Percentiles rank a stretch among this genome's conserved stretches.
Evolutionary conservation across 1,140 invertebrate genomes (phyloP).

Genomic region (Cataglyphis hispanica): DNA sequence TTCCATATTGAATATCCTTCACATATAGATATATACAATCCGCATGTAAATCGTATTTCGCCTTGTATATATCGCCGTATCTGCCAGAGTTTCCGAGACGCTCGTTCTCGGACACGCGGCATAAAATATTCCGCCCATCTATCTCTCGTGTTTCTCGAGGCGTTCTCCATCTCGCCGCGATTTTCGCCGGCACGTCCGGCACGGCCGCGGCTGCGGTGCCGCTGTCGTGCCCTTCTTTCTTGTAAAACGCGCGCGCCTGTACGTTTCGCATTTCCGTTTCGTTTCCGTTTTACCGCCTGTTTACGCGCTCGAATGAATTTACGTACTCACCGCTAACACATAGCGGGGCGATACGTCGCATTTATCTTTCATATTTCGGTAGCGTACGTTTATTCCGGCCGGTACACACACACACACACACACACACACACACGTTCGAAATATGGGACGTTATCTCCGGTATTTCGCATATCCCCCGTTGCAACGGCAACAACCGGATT

Average conservation of each 20-base stretch:
- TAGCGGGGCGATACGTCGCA: constrained; percentile 45
- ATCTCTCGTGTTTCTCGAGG: not conserved
- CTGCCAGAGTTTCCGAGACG: not conserved
- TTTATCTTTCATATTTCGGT: constrained; percentile 54
- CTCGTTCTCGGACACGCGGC: not conserved
- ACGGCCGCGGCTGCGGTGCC: too few species aligned
- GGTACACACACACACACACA: too few species aligned
- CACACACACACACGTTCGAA: constrained; percentile 36
- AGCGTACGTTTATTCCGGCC: constrained; percentile 41
- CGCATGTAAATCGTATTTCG: not conserved
- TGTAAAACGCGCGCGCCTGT: not conserved
- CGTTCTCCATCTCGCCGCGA: not conserved
- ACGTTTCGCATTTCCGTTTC: not conserved
- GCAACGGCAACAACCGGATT: not conserved
- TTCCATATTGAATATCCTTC: too few species aligned
- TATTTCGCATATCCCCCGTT: constrained; percentile 4
- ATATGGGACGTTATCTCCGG: constrained; percentile 59
- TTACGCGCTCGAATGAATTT: constrained; percentile 35
- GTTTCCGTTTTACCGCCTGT: not conserved
- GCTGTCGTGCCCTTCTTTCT: too few species aligned
- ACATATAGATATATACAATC: not conserved
- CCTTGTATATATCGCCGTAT: not conserved
- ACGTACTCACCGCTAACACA: constrained; percentile 20
- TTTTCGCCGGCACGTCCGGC: constrained; percentile 28
- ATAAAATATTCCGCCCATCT: constrained; percentile 15